These are phyloP conservation scores for Orthonychiurus folsomi DNA, from an alignment of 2,888 invertebrate species.

Conservation along the genomic window DNA sequence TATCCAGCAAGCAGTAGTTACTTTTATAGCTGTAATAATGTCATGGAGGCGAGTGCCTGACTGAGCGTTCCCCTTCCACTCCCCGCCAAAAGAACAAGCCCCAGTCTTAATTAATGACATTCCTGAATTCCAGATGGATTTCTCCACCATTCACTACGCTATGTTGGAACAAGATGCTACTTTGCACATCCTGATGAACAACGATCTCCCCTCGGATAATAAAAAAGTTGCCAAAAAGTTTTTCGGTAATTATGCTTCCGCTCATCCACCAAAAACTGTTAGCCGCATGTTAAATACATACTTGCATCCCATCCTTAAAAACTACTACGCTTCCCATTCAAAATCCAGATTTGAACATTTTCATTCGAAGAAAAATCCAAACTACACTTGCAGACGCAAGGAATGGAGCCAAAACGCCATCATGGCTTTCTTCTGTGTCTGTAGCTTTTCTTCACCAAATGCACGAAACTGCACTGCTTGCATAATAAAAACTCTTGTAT, in stretches of 20 bases:
- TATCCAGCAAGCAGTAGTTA: no score
- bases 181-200: constrained; percentile 73
- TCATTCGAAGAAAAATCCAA: no score
- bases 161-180: constrained; percentile 70
- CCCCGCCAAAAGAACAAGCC: no score
- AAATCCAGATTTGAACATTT: no score
- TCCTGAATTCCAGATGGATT: constrained; percentile 49
- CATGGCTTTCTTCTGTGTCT: no score
- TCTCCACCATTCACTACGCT: constrained; percentile 70
- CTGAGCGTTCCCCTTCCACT: neutral
- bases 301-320: neutral
- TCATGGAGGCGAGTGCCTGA: neutral
- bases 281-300: no score
- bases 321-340: no score
- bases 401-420: no score
- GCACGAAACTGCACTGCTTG: no score
- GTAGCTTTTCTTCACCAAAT: no score
- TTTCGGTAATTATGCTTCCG: constrained; percentile 54
- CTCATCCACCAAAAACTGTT: neutral
- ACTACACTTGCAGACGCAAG: no score
- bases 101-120: constrained; percentile 18
- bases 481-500: neutral
- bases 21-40: neutral
- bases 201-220: constrained; percentile 67
- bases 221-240: constrained; percentile 61